These are phyloP conservation scores for Diadromus collaris DNA, from an alignment of 2,888 invertebrate species.

Conservation along the genomic window DNA sequence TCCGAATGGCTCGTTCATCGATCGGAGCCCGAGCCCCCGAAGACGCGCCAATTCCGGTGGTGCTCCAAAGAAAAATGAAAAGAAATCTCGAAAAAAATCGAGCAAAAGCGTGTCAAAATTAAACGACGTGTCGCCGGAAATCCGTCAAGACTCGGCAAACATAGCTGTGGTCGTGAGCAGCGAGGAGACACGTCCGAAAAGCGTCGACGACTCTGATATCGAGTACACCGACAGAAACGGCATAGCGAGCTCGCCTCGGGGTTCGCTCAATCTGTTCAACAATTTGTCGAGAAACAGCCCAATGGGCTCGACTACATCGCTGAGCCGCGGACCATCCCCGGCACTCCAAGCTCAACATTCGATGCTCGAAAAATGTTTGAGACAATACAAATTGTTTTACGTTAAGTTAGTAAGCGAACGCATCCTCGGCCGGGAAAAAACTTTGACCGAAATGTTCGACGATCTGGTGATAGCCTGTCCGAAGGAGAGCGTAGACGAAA, in stretches of 20 bases:
- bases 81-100: conserved; percentile 82
- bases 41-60: conserved; percentile 78
- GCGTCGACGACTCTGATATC: conserved; percentile 75
- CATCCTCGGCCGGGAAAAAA: conserved; percentile 72
- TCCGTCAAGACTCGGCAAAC: conserved; percentile 67
- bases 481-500: conserved; percentile 74
- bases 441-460: conserved; percentile 73
- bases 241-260: conserved; percentile 52
- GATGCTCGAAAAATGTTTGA: conserved; percentile 83
- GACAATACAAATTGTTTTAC: conserved; percentile 83
- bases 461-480: conserved; percentile 70
- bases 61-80: conserved; percentile 80
- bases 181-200: conserved; percentile 73
- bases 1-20: conserved; percentile 65
- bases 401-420: conserved; percentile 75
- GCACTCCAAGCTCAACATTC: conserved; percentile 78
- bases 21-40: conserved; percentile 76
- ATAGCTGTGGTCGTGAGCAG: conserved; percentile 74
- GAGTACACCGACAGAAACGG: conserved; percentile 64
- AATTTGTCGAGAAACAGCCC: conserved; percentile 62
- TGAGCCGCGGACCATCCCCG: conserved; percentile 74
- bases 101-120: conserved; percentile 77
- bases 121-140: conserved; percentile 69
- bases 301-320: conserved; percentile 68
- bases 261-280: conserved; percentile 57